These are phyloP conservation scores for Phoeniculus purpureus DNA, from an alignment of 2,797 vertebrate species.

Conservation along the genomic window DNA sequence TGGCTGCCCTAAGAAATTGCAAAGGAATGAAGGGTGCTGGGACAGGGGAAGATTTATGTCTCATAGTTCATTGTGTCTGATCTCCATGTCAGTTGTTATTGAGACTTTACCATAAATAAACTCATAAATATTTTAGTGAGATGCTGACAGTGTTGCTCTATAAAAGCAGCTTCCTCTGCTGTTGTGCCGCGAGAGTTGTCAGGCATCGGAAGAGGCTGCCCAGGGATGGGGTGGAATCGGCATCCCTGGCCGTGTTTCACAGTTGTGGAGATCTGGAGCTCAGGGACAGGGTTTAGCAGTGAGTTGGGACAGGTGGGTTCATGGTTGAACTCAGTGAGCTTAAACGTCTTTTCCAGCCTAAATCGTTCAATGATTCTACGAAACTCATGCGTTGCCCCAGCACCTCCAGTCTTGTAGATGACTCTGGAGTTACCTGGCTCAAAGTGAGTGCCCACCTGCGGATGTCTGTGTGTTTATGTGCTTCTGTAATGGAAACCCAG, in stretches of 20 bases:
- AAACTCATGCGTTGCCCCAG: background rate
- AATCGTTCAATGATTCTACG: no score
- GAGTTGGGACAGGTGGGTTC: no score
- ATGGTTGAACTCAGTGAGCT: no score
- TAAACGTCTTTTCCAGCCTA: no score
- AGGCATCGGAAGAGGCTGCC: no score
- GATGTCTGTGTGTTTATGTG: accelerated
- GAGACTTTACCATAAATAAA: background rate
- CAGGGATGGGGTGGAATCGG: no score
- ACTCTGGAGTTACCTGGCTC: background rate
- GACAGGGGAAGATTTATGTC: background rate
- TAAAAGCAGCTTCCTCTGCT: background rate
- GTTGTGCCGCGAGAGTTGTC: background rate
- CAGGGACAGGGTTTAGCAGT: no score
- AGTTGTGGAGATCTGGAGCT: no score
- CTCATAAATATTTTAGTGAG: background rate
- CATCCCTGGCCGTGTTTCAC: no score
- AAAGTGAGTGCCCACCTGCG: accelerated
- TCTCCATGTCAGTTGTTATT: background rate
- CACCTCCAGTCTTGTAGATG: background rate
- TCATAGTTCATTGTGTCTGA: background rate
- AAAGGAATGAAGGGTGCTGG: background rate
- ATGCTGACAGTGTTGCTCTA: background rate
- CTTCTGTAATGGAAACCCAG: background rate
- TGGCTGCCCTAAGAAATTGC: background rate